phyloP scores from a whole-genome alignment of 1,140 invertebrate species.

The Adelges cooleyi region DNA sequence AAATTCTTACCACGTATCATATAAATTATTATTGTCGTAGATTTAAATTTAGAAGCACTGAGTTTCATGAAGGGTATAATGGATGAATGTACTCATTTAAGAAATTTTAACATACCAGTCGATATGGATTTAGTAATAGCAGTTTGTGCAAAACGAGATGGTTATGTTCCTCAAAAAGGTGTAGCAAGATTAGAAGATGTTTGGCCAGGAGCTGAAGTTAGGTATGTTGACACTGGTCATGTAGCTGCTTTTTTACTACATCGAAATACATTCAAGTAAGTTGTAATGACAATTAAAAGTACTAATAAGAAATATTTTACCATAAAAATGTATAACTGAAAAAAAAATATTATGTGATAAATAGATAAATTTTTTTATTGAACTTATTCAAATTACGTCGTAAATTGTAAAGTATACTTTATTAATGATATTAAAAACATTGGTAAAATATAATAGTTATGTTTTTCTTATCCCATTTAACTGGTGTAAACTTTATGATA shows the following conservation, averaged over 20 bases:
- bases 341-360: too few relatives aligned
- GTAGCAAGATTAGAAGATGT: conserved; percentile 70
- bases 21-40: not conserved
- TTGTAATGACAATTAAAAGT: not conserved
- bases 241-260: conserved; percentile 79
- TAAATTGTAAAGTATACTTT: too few relatives aligned
- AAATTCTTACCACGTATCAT: not conserved
- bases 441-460: too few relatives aligned
- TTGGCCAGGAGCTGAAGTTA: conserved; percentile 82
- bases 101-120: conserved; percentile 74
- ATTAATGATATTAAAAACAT: too few relatives aligned
- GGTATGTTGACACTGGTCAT: conserved; percentile 80
- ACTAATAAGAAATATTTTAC: too few relatives aligned
- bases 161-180: conserved; percentile 79
- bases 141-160: conserved; percentile 78
- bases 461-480: too few relatives aligned
- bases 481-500: too few relatives aligned
- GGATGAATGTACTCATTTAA: conserved; percentile 96
- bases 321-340: too few relatives aligned
- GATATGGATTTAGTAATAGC: conserved; percentile 77
- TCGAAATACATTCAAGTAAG: conserved; percentile 73
- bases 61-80: conserved; percentile 96
- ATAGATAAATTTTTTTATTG: too few relatives aligned
- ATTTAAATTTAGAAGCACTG: conserved; percentile 42
- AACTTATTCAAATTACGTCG: too few relatives aligned